Conservation (phyloP, 2,888 invertebrate genomes). For the Eilema griseolum region DNA sequence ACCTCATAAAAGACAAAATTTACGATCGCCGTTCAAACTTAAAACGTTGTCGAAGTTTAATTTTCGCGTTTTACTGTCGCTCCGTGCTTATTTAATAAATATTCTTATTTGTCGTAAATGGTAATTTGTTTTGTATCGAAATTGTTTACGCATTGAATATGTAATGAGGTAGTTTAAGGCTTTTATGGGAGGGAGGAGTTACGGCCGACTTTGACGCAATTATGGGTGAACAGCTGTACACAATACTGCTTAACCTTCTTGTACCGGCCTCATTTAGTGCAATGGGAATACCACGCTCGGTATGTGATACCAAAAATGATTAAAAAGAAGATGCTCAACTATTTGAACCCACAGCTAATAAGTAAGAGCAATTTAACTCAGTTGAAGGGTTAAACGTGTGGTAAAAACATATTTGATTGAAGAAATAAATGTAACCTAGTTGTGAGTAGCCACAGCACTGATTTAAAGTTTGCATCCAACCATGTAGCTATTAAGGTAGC, state of each 20-base stretch:
- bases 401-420: too few relatives aligned
- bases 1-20: conserved; percentile 69
- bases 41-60: conserved; percentile 72
- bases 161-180: conserved; percentile 33
- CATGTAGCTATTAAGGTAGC: too few relatives aligned
- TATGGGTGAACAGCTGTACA: conserved; percentile 13
- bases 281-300: neutral
- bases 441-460: too few relatives aligned
- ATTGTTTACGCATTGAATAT: conserved; percentile 47
- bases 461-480: too few relatives aligned
- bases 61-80: conserved; percentile 73
- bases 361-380: too few relatives aligned
- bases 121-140: conserved; percentile 61
- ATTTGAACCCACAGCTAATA: too few relatives aligned
- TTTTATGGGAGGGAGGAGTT: conserved; percentile 27
- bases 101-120: conserved; percentile 62
- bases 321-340: neutral
- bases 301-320: neutral
- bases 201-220: conserved; percentile 21
- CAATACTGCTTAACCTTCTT: neutral
- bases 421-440: too few relatives aligned
- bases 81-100: conserved; percentile 73
- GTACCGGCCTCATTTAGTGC: neutral
- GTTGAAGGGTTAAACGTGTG: too few relatives aligned
- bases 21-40: conserved; percentile 71